Evolutionary conservation across 2,888 invertebrate genomes (phyloP), one percentile per base, ranked within the genome.

Genomic region (Rhagonycha lutea): DNA sequence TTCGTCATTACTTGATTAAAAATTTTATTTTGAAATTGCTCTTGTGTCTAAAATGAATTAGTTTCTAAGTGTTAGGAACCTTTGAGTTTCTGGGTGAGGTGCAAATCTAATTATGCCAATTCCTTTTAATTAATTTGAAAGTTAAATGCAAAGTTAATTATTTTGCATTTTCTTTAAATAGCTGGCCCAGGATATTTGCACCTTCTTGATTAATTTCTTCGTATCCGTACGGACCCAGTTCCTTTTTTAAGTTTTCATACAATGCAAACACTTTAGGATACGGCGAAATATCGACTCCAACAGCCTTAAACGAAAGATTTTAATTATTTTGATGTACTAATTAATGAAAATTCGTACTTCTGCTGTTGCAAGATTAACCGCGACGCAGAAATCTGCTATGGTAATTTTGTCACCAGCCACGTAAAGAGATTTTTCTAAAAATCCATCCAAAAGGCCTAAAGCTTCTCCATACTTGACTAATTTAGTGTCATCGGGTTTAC

Each of bases 371-470:
- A 94, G 87, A 11, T 91, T 89, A 10, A 92, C 89, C 12, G 91
- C 88, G 4, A 94, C 90, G 60, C 91, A 86, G 79, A 93, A 90
- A 84, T 95, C 95, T 3, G 94, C 94, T 14, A 94, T 89, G 0
- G 94, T 94, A 75, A 94, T 84, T 75, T 91, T 89, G 70, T 92
- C 90, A 5, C 94, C 94, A 8, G 93, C 94, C 0, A 91, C 91
- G 86, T 91, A 94, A 8, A 90, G 87, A n/a, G 88, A 88, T 1
- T 90, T 90, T 14, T 91, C 90, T 8, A 94, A 83, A 84, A 90
- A 90, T 0, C 81, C 87, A 83, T 94, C 89, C 12, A 94, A 84
- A 84, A 89, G 89, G 18, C 88, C 89, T 14, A 93, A 87, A 2
- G 91, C 90, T 82, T 92, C 92, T 71, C 92, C 90, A 61, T 94